Percentiles rank a stretch among this genome's conserved stretches.
These are phyloP conservation scores for Euwallacea fornicatus DNA, from an alignment of 1,140 invertebrate genomes.

Conservation along the genomic window DNA sequence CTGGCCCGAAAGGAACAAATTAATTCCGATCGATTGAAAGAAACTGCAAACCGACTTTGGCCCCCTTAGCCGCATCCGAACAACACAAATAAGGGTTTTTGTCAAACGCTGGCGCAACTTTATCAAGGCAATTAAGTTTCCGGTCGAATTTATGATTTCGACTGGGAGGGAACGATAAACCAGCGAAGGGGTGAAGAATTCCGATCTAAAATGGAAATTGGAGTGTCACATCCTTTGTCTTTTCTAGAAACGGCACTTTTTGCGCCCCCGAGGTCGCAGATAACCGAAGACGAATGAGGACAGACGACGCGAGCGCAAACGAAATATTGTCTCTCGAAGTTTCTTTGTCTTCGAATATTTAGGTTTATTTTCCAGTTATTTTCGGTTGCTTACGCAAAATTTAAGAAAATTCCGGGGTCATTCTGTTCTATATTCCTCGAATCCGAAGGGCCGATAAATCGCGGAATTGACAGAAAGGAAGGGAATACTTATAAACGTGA, in stretches of 20 bases:
- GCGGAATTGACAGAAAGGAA: conserved; percentile 29
- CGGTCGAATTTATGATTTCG: conserved; percentile 40
- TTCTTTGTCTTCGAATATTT: conserved; percentile 43
- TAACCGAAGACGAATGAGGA: conserved; percentile 49
- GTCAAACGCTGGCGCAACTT: conserved; percentile 30
- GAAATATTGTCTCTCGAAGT: conserved; percentile 36
- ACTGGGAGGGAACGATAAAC: conserved; percentile 43
- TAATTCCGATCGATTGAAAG: conserved; percentile 1
- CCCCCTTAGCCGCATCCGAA: conserved; percentile 17
- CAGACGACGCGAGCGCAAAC: conserved; percentile 43
- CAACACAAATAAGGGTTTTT: conserved; percentile 37
- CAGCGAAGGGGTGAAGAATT: conserved; percentile 47
- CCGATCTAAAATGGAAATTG: conserved; percentile 54
- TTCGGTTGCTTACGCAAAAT: conserved; percentile 17
- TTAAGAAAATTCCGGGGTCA: neutral
- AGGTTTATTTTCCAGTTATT: conserved; percentile 22
- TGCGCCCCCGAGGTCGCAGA: conserved; percentile 46
- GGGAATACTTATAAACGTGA: conserved; percentile 39
- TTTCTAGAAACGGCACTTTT: conserved; percentile 48
- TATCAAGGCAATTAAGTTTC: conserved; percentile 36
- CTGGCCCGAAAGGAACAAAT: neutral
- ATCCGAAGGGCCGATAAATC: conserved; percentile 23
- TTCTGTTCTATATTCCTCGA: conserved; percentile 7
- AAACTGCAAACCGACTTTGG: neutral
- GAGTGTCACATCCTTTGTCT: conserved; percentile 53